Percentiles rank a stretch among this genome's conserved stretches.
phyloP scores from a whole-genome alignment of 2,113 vertebrate species.

The Pimephales promelas region DNA sequence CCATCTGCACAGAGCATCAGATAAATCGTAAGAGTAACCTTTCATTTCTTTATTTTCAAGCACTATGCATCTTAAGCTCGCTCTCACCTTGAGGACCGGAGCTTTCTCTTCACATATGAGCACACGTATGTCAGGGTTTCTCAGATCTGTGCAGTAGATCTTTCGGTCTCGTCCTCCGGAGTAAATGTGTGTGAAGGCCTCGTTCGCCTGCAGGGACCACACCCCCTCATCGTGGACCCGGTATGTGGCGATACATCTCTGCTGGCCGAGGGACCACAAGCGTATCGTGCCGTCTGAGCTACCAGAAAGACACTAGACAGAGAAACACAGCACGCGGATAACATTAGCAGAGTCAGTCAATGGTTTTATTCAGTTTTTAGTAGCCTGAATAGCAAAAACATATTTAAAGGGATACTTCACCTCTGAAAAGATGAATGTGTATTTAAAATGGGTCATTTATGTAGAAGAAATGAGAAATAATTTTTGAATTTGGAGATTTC shows the following conservation, averaged over 20 bases:
- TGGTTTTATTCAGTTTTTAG: neutral
- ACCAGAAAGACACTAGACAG: constrained; percentile 90
- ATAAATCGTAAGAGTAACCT: neutral
- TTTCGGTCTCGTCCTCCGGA: constrained; percentile 96
- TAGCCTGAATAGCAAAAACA: neutral
- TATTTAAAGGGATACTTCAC: no score
- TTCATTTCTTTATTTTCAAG: neutral
- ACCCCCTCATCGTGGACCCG: constrained; percentile 96
- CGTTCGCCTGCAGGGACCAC: constrained; percentile 97
- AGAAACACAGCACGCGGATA: constrained; percentile 21
- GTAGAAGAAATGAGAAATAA: no score
- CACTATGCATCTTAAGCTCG: neutral
- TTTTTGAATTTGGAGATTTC: no score
- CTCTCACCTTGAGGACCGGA: constrained; percentile 90
- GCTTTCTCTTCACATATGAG: constrained; percentile 98
- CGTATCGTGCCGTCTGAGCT: constrained; percentile 97
- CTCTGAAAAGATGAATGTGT: no score
- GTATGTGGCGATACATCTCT: constrained; percentile 96
- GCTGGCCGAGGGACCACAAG: constrained; percentile 96
- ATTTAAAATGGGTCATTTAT: no score
- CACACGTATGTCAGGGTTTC: constrained; percentile 94
- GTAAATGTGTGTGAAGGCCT: constrained; percentile 96
- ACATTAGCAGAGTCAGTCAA: neutral
- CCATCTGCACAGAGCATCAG: constrained; percentile 82
- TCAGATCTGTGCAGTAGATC: constrained; percentile 96